Evolutionary conservation across 2,888 invertebrate genomes (phyloP), one percentile per base, ranked within the genome.

Genomic region (Tipula vernalis): DNA sequence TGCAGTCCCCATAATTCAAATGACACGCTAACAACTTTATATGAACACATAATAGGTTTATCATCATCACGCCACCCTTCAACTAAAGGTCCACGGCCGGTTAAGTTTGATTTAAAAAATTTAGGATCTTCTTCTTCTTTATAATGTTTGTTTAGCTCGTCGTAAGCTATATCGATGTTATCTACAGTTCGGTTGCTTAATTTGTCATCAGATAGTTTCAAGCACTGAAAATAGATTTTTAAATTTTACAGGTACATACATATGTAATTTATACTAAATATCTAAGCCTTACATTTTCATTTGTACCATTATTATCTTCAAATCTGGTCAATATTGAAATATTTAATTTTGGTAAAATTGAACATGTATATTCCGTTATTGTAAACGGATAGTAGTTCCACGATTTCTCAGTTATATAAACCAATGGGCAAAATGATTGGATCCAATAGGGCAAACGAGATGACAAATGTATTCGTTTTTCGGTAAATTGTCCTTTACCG

Each of bases 341-440:
- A 89, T 94, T 93, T 90, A 97, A 96, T 90, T 96, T 96, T 89
- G 97, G 97, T 89, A 98, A 93, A 90, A 98, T 97, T 6, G 98
- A 98, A 92, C 98, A 98, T 97, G 97, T 92, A 89, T 94, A 94
- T 95, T 95, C 95, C 92, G 96, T 98, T 86, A 96, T 94, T 28
- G 98, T 98, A 89, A 94, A 97, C 12, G 98, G 98, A 92, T 97
- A 98, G 92, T 96, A 98, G 91, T 98, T 98, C 98, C 98, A 98
- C 13, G 98, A 97, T 90, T 97, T 98, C 92, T 98, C 98, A 87
- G 96, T 98, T 18, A 98, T 94, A 91, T 98, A 98, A 90, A 98
- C 95, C 91, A 95, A 95, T 88, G 98, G 98, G 90, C 96, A 95
- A 89, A 98, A 91, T 3, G 96, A 95, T 91, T 97, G 96, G 87